phyloP scores from a whole-genome alignment of 2,113 vertebrate genomes.

The Limanda limanda region DNA sequence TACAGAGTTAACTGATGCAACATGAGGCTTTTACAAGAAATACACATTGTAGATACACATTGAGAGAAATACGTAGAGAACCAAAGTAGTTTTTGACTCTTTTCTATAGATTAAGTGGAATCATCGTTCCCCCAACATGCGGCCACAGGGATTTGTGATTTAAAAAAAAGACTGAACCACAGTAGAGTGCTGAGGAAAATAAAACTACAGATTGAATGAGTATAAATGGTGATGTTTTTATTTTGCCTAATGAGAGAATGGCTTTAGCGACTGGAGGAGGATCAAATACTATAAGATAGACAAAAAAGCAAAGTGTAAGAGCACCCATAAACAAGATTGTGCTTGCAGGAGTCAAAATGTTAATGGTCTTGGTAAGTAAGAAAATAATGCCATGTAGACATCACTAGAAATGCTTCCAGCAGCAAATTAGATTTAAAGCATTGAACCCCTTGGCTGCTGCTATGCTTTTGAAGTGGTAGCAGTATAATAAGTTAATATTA shows the following conservation, averaged over 20 bases:
- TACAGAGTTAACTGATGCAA: slow-evolving; percentile 26
- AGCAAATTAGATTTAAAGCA: slow-evolving; percentile 21
- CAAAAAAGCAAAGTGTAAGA: not conserved
- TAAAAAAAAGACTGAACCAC: slow-evolving; percentile 3
- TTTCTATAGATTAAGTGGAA: no score
- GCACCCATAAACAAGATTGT: not conserved
- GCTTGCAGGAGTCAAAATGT: not conserved
- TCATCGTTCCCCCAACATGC: slow-evolving; percentile 7
- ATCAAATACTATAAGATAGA: not conserved
- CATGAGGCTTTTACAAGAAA: slow-evolving; percentile 1
- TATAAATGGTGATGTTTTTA: slow-evolving; percentile 16
- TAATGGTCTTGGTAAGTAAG: slow-evolving; percentile 2
- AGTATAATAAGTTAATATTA: slow-evolving; percentile 7
- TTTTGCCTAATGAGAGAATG: slow-evolving; percentile 1
- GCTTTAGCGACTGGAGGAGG: not conserved
- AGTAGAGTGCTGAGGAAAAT: slow-evolving; percentile 28
- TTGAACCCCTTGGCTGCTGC: not conserved
- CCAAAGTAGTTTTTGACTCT: not conserved
- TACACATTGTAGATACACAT: not conserved
- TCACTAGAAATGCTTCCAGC: not conserved
- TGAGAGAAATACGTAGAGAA: not conserved
- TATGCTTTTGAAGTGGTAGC: not conserved
- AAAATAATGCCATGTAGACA: not conserved
- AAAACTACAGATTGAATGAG: slow-evolving; percentile 11
- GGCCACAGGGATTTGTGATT: not conserved